Base-by-base conservation (phyloP, 1,140 invertebrate genomes). In the Drosophila gunungcola region DNA sequence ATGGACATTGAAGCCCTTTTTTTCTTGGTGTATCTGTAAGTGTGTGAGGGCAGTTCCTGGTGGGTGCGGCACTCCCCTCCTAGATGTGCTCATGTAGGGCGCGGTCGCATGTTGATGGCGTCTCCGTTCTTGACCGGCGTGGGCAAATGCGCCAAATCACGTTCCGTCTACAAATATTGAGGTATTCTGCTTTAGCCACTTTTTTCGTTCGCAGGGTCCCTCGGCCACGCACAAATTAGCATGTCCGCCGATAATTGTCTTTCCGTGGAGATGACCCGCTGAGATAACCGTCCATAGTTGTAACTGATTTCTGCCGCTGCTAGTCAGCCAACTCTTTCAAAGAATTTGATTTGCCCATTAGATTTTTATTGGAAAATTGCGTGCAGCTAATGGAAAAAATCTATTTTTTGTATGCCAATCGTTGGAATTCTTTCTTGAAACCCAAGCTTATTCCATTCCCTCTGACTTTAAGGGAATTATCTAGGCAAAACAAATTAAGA, bases 121-220 rank as follows among this genome's bases (percentile, higher is more conserved):
- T n/a, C 25, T 67, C 42, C 55, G 13, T 36, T 52, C n/a, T 2
- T 34, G 12, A 41, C 41, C 52, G 42, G 49, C 53, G 25, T 11
- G 41, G 48, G 68, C 67, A 84, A 90, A 90, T 73, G 90, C 83
- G 90, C 79, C 77, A 91, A 91, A 91, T 91, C 90, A 91, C 90
- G 90, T 90, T 84, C 63, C 72, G 61, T 85, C 80, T 73, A 89
- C 89, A 80, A 91, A 90, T 91, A 91, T 91, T 91, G 90, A 91
- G 86, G 80, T 79, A 91, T 91, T 91, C 80, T 91, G 90, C 85
- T 91, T 91, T 91, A 78, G 62, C 75, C 12, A 10, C 41, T 58
- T 67, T 34, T 12, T 6, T 29, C 21, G 46, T 27, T 25, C n/a
- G 9, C 42, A 48, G 62, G 29, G 62, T 62, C 32, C 39, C 16